Conservation (phyloP, 1,140 invertebrate genomes). For the Ptiloglossa arizonensis region DNA sequence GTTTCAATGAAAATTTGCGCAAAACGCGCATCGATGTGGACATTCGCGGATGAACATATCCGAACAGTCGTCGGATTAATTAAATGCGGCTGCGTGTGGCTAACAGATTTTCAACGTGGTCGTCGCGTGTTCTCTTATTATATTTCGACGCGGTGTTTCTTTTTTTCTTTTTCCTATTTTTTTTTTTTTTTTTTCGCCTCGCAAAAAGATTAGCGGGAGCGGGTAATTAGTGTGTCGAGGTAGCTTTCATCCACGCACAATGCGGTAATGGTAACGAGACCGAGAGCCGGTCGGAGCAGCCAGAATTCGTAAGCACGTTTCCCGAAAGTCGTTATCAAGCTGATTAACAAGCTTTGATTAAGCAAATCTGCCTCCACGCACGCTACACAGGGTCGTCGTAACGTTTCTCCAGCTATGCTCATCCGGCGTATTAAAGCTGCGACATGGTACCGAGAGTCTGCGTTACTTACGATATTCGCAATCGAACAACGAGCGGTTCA, state of each 20-base stretch:
- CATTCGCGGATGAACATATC: slow-evolving; percentile 8
- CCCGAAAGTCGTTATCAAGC: slow-evolving; percentile 67
- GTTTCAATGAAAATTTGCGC: slow-evolving; percentile 19
- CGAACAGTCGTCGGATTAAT: slow-evolving; percentile 13
- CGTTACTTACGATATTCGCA: slow-evolving; percentile 24
- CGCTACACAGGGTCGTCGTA: not conserved
- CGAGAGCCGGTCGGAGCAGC: slow-evolving; percentile 28
- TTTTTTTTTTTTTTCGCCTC: too few species aligned
- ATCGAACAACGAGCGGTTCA: not conserved
- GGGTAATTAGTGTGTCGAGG: slow-evolving; percentile 28
- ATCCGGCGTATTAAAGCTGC: not conserved
- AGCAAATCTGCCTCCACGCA: slow-evolving; percentile 31
- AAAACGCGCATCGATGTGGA: slow-evolving; percentile 4
- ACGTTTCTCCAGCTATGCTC: not conserved
- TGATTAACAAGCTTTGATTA: slow-evolving; percentile 69
- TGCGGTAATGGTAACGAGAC: slow-evolving; percentile 54
- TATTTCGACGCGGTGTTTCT: too few species aligned
- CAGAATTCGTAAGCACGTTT: slow-evolving; percentile 63
- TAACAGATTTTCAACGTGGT: not conserved
- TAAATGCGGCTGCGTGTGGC: not conserved
- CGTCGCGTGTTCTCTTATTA: not conserved
- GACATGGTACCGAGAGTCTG: not conserved
- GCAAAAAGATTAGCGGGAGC: not conserved
- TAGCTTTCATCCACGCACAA: slow-evolving; percentile 28
- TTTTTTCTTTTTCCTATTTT: too few species aligned